Conservation (phyloP, 2,888 invertebrate species). For the Hemaris fuciformis region DNA sequence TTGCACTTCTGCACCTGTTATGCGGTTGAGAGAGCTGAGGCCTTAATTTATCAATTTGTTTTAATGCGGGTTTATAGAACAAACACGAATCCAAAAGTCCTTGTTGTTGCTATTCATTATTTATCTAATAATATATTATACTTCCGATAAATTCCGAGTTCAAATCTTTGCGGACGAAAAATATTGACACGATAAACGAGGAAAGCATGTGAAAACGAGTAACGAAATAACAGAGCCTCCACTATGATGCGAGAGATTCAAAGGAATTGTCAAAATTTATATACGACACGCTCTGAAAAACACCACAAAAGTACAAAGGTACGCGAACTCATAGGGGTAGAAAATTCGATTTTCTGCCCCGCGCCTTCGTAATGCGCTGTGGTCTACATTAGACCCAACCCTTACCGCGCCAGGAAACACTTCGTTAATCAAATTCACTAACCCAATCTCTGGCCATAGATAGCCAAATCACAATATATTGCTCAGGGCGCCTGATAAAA, state of each 20-base stretch:
- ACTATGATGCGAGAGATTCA: constrained; percentile 19
- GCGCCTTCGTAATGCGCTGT: constrained; percentile 61
- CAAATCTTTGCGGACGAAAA: neutral
- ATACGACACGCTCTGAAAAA: constrained; percentile 66
- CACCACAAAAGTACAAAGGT: constrained; percentile 56
- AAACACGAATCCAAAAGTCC: too few species aligned
- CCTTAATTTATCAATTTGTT: too few species aligned
- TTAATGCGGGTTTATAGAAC: too few species aligned
- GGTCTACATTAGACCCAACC: constrained; percentile 65
- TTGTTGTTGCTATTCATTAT: too few species aligned
- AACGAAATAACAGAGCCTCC: constrained; percentile 17
- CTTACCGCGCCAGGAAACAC: constrained; percentile 65
- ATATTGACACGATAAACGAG: neutral
- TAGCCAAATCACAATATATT: constrained; percentile 66
- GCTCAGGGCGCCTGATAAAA: constrained; percentile 51
- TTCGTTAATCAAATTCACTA: constrained; percentile 73
- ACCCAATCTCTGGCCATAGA: constrained; percentile 67
- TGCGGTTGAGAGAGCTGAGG: too few species aligned
- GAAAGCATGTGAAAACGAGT: neutral
- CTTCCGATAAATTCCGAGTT: too few species aligned
- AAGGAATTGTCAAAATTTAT: constrained; percentile 47
- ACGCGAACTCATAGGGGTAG: constrained; percentile 57
- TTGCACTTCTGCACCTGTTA: too few species aligned
- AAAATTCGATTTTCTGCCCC: constrained; percentile 77
- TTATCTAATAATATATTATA: too few species aligned